Percentiles rank a stretch among this genome's conserved stretches.
phyloP scores from a whole-genome alignment of 2,113 vertebrate species.

The Puffinus mauretanicus region DNA sequence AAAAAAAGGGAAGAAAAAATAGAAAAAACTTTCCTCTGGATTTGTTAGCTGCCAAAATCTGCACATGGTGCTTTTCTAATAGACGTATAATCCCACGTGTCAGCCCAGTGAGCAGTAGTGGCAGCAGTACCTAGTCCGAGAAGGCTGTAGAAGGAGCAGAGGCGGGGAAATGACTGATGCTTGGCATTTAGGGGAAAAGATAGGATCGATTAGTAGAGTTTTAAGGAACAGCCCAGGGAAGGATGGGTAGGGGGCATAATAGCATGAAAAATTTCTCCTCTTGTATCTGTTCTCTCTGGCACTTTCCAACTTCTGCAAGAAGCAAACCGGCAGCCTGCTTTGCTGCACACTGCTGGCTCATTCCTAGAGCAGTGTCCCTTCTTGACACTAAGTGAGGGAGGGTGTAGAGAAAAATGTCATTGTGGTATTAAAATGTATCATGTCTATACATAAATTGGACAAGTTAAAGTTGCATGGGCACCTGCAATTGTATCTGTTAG shows the following conservation, averaged over 20 bases:
- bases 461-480: background rate
- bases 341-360: accelerated
- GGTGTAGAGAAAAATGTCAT: background rate
- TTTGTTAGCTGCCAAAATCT: background rate
- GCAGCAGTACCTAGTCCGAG: background rate
- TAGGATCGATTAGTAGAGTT: background rate
- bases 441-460: background rate
- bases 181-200: background rate
- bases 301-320: background rate
- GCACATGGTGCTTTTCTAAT: background rate
- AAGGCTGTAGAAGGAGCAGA: background rate
- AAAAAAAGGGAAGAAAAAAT: accelerated
- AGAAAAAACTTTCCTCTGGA: background rate
- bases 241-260: background rate
- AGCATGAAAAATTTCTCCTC: background rate
- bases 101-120: background rate
- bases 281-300: background rate
- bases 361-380: background rate
- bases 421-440: background rate
- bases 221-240: background rate
- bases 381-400: background rate
- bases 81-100: accelerated
- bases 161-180: background rate
- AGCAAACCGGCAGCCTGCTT: background rate
- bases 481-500: background rate